Evolutionary conservation across 37 sponge, comb jelly and placozoan species (phyloP), one percentile per base, ranked within the genome.

Genomic region (Axinella damicornis): DNA sequence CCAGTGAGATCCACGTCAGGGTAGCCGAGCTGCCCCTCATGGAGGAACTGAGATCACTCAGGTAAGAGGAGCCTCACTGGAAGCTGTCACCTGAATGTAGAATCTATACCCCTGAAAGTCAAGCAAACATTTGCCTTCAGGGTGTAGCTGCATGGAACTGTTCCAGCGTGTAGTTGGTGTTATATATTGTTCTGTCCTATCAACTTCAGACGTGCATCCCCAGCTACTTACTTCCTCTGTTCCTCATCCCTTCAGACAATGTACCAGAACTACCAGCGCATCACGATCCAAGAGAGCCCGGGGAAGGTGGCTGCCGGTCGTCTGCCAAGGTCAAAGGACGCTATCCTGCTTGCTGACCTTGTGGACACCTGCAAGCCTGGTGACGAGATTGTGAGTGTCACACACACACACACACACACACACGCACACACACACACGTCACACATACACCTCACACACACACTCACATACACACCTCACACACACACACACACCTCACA

Each of bases 331-430:
- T 97, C 96, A 25, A 99, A 97, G 81, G 97, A 97, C 71, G 96
- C 91, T 55, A 97, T 97, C 34, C 92, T 99, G 53, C 62, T 97
- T 20, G 92, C 96, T 16, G 99, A 99, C 70, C 88, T 99, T 33
- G 99, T 99, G 35, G 99, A 99, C 86, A 83, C 70, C 72, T 97
- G 99, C 76, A 97, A 89, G 62, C 97, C 99, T 65, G 99, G 99
- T 33, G 99, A 99, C 84, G 99, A 99, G 52, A 86, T 98, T 40
- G 96, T 96, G 31, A 83, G 93, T 63, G 46, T 9, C 46, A 9
- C 9, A 41, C 53, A 63, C 33, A 67, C 33, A 40, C 54, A 46
- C 46, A 46, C 46, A 46, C 46, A 46, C 9, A 46, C 46, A 46
- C 46, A 46, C 9, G 4, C 9, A 9, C 46, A 46, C 6, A 46